phyloP scores from a whole-genome alignment of 2,797 vertebrate genomes.

The Sandelia bainsii region DNA sequence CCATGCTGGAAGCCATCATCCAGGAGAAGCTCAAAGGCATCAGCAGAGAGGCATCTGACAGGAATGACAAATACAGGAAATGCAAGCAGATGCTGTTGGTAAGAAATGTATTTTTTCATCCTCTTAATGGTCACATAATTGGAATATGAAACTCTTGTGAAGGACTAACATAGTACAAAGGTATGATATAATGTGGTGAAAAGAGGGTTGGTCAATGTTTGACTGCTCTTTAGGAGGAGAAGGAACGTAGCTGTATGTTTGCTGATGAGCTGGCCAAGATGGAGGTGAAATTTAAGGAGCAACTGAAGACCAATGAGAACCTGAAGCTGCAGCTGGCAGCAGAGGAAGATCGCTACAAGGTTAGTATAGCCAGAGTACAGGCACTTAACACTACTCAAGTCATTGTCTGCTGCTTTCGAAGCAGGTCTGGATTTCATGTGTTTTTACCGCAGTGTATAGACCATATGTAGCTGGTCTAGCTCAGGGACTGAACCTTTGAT shows the following conservation, averaged over 20 bases:
- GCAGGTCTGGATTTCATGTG: constrained; percentile 36
- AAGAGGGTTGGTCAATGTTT: constrained; percentile 4
- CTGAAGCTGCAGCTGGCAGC: constrained; percentile 91
- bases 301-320: constrained; percentile 91
- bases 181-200: background rate
- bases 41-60: constrained; percentile 92
- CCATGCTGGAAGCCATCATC: constrained; percentile 89
- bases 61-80: constrained; percentile 95
- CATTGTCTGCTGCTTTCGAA: constrained; percentile 32
- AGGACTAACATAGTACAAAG: background rate
- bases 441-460: constrained; percentile 60
- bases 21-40: constrained; percentile 93
- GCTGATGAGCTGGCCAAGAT: constrained; percentile 94
- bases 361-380: constrained; percentile 71
- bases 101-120: constrained; percentile 67
- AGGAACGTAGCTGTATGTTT: constrained; percentile 91
- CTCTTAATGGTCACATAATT: background rate
- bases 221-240: constrained; percentile 89
- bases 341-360: constrained; percentile 93
- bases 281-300: constrained; percentile 95
- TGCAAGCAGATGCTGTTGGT: constrained; percentile 95
- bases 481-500: constrained; percentile 72
- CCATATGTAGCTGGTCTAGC: constrained; percentile 74
- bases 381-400: constrained; percentile 17
- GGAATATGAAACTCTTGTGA: background rate